Base-by-base conservation (phyloP, 37 sponge, comb jelly and placozoan species). In the Agelas oroides region DNA sequence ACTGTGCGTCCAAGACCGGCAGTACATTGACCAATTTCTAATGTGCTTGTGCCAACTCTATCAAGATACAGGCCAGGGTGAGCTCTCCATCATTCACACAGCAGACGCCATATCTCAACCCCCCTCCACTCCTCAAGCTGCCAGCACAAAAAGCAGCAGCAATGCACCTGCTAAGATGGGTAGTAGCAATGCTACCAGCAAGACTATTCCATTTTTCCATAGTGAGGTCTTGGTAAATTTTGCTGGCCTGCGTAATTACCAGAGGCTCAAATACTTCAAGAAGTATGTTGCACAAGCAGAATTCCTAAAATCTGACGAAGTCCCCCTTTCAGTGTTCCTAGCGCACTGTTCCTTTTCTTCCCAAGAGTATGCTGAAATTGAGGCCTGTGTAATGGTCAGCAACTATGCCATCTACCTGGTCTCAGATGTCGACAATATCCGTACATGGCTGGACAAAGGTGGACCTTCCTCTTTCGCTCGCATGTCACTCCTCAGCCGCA, bases 361-460 rank as follows among this genome's bases (percentile, higher is more conserved):
- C 15, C 17, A 16, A 0, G 34, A 28, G 36, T n/a, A 56, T 23
- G 19, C 34, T n/a, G 85, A 90, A 18, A 53, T 90, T 37, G 85
- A 90, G 35, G 68, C 59, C 28, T 90, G 73, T 66, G 81, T 90
- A 8, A 37, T 84, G 19, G 63, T 41, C 32, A 90, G 90, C 41
- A 84, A 80, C 60, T 84, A 84, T 66, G 90, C 85, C 25, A 13
- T 90, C 32, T 90, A 90, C 65, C 24, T 90, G 0, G 76, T 90
- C 23, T 74, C 90, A 2, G 85, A 84, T 55, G 30, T 73, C 3
- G 76, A 90, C 6, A 63, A 72, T 34, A 84, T 90, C 19, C 73
- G 66, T 0, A 31, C 20, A 18, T 90, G 90, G 90, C 21, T 84
- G 57, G 85, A 79, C 24, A 80, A 34, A 25, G 81, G 85, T n/a